Evolutionary conservation across 2,113 vertebrate species (phyloP).

Genomic region (Neodontobutis hainanensis): DNA sequence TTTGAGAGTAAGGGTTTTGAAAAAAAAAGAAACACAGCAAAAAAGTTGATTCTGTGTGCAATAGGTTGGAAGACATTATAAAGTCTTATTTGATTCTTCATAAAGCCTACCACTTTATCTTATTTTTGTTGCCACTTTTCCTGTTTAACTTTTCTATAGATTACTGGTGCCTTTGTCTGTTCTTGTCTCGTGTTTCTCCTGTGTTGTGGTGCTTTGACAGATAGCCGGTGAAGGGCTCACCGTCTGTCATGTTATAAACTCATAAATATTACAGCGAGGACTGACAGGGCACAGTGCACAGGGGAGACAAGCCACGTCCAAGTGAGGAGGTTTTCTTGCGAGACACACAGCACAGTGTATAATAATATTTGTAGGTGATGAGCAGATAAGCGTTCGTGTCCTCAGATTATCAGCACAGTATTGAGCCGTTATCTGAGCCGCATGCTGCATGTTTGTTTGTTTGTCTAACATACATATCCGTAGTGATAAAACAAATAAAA

Average conservation of each 20-base stretch:
- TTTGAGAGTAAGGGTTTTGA: not conserved
- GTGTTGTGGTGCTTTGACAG: not conserved
- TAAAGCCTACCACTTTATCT: not conserved
- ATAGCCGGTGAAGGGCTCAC: constrained; percentile 5
- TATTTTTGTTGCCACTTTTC: not conserved
- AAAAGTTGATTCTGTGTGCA: not conserved
- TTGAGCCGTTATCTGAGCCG: not conserved
- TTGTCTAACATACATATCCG: not conserved
- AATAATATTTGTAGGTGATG: not conserved
- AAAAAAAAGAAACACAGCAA: not conserved
- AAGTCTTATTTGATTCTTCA: not conserved
- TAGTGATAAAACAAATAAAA: not conserved
- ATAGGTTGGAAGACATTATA: not conserved
- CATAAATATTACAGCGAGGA: constrained; percentile 9
- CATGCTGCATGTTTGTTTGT: not conserved
- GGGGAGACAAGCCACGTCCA: not conserved
- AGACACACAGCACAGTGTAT: not conserved
- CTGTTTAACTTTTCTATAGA: not conserved
- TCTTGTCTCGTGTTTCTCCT: not conserved
- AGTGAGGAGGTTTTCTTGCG: not conserved
- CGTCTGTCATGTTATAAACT: constrained; percentile 13
- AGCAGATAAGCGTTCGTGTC: not conserved
- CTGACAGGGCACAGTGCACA: not conserved
- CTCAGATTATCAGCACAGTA: not conserved
- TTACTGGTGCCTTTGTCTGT: not conserved